phyloP scores from a whole-genome alignment of 2,888 invertebrate species.

The Biston betularia region DNA sequence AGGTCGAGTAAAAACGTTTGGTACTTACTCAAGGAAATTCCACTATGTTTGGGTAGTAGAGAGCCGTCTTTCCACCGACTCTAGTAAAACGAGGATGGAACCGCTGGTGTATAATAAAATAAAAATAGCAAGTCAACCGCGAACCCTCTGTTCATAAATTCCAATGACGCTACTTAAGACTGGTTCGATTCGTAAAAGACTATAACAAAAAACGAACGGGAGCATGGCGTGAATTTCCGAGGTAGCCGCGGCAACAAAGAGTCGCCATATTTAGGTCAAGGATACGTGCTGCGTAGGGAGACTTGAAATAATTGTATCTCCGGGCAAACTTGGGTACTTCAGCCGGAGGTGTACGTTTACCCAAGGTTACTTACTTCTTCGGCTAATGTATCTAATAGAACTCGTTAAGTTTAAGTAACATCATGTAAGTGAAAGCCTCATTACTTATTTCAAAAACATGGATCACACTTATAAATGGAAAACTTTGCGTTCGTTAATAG shows the following conservation, averaged over 20 bases:
- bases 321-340: neutral
- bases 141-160: neutral
- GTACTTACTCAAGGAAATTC: no score
- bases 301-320: conserved; percentile 22
- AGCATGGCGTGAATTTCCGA: conserved; percentile 13
- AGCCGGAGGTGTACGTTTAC: neutral
- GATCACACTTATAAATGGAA: no score
- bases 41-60: no score
- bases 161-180: neutral
- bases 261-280: conserved; percentile 63
- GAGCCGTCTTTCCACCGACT: no score
- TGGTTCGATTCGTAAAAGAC: conserved; percentile 9
- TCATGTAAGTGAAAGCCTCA: neutral
- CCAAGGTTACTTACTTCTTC: conserved; percentile 1
- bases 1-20: no score
- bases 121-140: no score
- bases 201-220: conserved; percentile 17
- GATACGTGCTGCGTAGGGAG: conserved; percentile 49
- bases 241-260: conserved; percentile 36
- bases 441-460: neutral
- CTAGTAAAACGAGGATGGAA: no score
- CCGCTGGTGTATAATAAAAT: no score
- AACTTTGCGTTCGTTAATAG: no score
- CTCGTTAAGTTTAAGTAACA: conserved; percentile 1
- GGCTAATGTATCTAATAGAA: conserved; percentile 15